These are phyloP conservation scores for Dicyrtomina minuta DNA, from an alignment of 2,888 invertebrate genomes.

Conservation along the genomic window DNA sequence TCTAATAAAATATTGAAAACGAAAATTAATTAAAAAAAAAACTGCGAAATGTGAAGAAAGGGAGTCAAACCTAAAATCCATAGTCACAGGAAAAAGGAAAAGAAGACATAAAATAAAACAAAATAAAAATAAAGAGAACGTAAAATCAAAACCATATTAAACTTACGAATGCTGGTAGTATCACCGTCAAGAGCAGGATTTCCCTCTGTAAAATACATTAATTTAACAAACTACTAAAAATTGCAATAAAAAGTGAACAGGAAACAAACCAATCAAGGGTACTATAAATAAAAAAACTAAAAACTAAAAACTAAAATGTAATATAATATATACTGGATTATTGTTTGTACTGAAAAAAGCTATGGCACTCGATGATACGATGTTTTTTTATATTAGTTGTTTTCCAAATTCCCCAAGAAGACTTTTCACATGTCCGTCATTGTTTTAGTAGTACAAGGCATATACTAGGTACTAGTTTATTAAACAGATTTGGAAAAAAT, in stretches of 20 bases:
- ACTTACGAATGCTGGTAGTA: conserved; percentile 60
- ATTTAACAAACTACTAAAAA: conserved; percentile 18
- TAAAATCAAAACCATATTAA: conserved; percentile 14
- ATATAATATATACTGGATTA: not conserved
- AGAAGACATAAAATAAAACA: conserved; percentile 22
- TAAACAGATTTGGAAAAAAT: no score
- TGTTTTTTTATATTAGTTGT: not conserved
- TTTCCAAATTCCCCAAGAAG: not conserved
- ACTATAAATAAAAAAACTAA: conserved; percentile 10
- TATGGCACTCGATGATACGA: not conserved
- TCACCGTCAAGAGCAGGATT: conserved; percentile 58
- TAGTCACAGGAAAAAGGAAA: conserved; percentile 24
- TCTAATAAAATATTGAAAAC: conserved; percentile 4
- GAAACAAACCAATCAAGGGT: not conserved
- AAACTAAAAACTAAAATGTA: not conserved
- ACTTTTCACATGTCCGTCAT: not conserved
- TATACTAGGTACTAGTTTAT: no score
- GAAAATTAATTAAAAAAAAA: conserved; percentile 25
- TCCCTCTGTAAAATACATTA: conserved; percentile 43
- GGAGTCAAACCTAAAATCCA: conserved; percentile 22
- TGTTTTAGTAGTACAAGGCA: no score
- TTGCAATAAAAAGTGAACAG: conserved; percentile 2
- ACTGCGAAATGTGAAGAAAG: conserved; percentile 2
- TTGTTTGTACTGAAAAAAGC: not conserved
- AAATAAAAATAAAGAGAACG: conserved; percentile 25